Percentiles rank a stretch among this genome's conserved stretches.
Conservation (phyloP, 1,140 invertebrate genomes). For the Drosophila oshimai region DNA sequence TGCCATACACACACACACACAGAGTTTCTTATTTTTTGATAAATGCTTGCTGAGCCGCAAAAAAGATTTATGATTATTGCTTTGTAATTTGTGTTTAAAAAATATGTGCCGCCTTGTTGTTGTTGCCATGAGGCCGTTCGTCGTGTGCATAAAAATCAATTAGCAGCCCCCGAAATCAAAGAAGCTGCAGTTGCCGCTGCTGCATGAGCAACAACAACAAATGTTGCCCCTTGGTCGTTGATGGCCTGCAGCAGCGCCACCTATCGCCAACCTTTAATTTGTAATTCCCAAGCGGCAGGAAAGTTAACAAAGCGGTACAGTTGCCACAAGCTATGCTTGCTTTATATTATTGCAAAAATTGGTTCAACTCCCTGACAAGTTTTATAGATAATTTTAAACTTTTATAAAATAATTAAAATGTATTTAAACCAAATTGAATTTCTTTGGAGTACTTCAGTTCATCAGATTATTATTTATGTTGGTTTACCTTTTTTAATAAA, state of each 20-base stretch:
- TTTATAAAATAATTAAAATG: too few relatives aligned
- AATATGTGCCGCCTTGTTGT: conserved; percentile 70
- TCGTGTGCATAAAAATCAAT: conserved; percentile 72
- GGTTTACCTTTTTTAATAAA: too few relatives aligned
- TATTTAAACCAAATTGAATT: too few relatives aligned
- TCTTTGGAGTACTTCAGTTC: too few relatives aligned
- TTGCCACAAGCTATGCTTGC: not conserved
- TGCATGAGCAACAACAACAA: not conserved
- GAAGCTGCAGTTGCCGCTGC: conserved; percentile 11
- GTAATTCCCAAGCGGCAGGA: conserved; percentile 32
- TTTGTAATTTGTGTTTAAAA: conserved; percentile 81
- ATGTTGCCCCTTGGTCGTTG: conserved; percentile 51
- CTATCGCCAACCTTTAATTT: conserved; percentile 68
- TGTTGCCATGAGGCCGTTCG: conserved; percentile 10
- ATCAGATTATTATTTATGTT: too few relatives aligned
- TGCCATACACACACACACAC: conserved; percentile 21
- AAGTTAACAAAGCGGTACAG: conserved; percentile 30
- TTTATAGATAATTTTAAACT: too few relatives aligned
- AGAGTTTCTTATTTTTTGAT: conserved; percentile 55
- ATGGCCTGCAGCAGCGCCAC: conserved; percentile 69
- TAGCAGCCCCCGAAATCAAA: conserved; percentile 47
- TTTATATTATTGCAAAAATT: too few relatives aligned
- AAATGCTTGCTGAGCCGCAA: conserved; percentile 76
- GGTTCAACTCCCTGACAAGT: too few relatives aligned
- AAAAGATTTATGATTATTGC: conserved; percentile 81